A percentile compares a stretch with the other conserved stretches of the same genome.
Evolutionary conservation across 2,797 vertebrate species (phyloP).

Genomic region (Muraenolepis orangiensis): DNA sequence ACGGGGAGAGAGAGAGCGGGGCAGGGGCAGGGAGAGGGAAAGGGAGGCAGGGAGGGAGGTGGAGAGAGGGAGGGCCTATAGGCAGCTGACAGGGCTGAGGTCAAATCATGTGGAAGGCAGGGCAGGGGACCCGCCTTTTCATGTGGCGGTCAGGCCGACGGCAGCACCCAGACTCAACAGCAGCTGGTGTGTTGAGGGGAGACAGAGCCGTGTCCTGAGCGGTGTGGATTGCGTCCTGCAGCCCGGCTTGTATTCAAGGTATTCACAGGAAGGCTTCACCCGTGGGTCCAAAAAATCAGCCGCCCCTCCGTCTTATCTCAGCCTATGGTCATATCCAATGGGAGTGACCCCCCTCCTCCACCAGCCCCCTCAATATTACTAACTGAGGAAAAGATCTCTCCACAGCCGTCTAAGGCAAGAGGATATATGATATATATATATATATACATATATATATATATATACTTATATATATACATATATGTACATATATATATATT

Average conservation of each 20-base stretch:
- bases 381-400: no score
- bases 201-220: slow-evolving; percentile 48
- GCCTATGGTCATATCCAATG: slow-evolving; percentile 34
- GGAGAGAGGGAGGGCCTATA: slow-evolving; percentile 52
- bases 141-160: slow-evolving; percentile 59
- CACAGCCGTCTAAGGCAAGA: no score
- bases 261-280: no score
- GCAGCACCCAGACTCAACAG: slow-evolving; percentile 67
- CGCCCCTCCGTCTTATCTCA: slow-evolving; percentile 48
- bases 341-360: neutral
- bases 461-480: no score
- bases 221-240: slow-evolving; percentile 22
- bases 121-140: slow-evolving; percentile 31
- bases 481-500: no score
- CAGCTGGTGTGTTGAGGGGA: slow-evolving; percentile 65
- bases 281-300: slow-evolving; percentile 53
- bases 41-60: slow-evolving; percentile 32
- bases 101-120: slow-evolving; percentile 41
- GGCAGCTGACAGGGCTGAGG: slow-evolving; percentile 53
- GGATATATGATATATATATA: no score
- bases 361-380: no score
- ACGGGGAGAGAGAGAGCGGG: slow-evolving; percentile 26
- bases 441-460: no score
- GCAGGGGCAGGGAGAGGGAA: slow-evolving; percentile 34
- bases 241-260: slow-evolving; percentile 52